Conservation (phyloP, 2,113 vertebrate genomes). For the Amazona guildingii region DNA sequence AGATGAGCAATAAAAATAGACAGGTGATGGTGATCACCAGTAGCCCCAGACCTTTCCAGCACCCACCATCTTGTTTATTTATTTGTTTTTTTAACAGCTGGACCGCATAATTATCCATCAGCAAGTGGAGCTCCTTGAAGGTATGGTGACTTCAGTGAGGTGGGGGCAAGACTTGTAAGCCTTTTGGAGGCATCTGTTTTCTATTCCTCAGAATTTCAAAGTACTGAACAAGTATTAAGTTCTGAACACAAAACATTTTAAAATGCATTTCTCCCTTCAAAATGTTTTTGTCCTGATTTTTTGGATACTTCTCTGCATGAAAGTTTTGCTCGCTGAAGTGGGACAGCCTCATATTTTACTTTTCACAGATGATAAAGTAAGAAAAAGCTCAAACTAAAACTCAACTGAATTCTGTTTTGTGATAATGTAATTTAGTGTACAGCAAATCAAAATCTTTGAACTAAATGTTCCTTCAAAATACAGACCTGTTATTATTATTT, state of each 20-base stretch:
- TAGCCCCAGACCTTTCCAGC: neutral
- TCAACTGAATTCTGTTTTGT: neutral
- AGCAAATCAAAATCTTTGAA: neutral
- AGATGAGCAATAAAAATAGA: neutral
- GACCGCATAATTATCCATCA: constrained; percentile 96
- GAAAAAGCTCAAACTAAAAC: neutral
- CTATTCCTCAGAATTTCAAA: neutral
- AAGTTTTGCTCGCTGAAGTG: neutral
- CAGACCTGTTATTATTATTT: neutral
- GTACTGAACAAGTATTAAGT: neutral
- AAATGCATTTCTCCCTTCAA: neutral
- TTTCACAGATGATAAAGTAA: neutral
- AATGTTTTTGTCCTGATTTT: neutral
- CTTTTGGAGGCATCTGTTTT: neutral
- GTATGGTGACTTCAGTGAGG: constrained; percentile 66
- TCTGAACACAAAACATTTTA: neutral
- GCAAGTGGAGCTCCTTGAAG: constrained; percentile 93
- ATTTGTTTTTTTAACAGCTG: constrained; percentile 77
- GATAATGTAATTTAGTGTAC: neutral
- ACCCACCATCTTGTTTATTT: neutral
- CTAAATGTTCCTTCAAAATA: neutral
- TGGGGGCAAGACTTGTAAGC: neutral
- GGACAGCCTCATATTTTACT: neutral
- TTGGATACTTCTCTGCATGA: neutral
- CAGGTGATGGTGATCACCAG: neutral